Percentiles rank a stretch among this genome's conserved stretches.
Conservation (phyloP, 2,797 vertebrate species). For the Darevskia nairensis region DNA sequence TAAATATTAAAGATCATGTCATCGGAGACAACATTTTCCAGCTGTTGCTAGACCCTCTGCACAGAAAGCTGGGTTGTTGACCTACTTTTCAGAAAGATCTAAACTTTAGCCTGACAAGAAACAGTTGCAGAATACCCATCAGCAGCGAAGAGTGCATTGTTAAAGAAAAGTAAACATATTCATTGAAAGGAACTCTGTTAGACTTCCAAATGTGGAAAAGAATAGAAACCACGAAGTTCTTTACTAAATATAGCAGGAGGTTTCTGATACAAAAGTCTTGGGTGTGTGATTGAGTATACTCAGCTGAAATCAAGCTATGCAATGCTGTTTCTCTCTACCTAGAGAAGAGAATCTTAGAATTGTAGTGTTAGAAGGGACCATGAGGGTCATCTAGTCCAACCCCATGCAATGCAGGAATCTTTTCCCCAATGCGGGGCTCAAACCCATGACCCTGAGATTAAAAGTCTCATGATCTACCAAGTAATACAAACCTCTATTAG, state of each 20-base stretch:
- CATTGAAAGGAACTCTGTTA: neutral
- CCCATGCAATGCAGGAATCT: no score
- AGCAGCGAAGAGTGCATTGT: neutral
- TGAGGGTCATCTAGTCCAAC: no score
- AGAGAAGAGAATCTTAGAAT: no score
- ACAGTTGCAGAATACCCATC: neutral
- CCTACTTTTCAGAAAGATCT: slow-evolving; percentile 42
- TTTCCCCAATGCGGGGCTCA: no score
- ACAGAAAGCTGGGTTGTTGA: slow-evolving; percentile 25
- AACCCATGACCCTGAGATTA: no score
- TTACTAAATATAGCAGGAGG: neutral
- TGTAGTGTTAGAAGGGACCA: no score
- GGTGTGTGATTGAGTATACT: neutral
- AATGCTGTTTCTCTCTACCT: no score
- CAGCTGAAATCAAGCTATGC: neutral
- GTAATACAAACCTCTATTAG: no score
- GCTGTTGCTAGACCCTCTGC: neutral
- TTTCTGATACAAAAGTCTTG: neutral
- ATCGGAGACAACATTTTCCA: neutral
- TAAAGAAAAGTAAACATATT: neutral
- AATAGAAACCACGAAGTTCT: neutral
- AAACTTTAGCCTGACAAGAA: slow-evolving; percentile 37
- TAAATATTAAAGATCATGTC: slow-evolving; percentile 17
- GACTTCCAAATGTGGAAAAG: neutral
- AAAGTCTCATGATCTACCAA: no score